Base-by-base conservation (phyloP, 2,113 vertebrate genomes). In the Cololabis saira region DNA sequence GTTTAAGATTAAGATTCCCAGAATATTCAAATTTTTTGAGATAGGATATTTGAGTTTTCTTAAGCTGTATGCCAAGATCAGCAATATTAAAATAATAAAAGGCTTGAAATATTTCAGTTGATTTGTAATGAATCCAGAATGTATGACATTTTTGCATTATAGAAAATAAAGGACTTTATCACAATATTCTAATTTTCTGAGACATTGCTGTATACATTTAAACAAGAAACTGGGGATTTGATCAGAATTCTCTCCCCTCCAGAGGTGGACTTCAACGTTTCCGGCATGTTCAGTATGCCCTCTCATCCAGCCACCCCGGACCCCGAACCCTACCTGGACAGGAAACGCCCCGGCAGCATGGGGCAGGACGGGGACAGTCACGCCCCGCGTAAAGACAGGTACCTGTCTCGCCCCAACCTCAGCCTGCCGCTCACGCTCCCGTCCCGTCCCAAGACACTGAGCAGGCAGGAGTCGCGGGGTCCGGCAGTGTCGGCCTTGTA, bases 251-350 rank as follows among this genome's bases (percentile, higher is more conserved):
- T 50, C 21, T 49, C 13, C 5, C 12, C 85, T 48, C 12, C 92
- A 99, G 97, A 99, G 2, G 85, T 98, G 78, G 97, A 99, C 61
- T 99, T 99, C 90, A 98, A 99, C 0, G 96, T 98, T n/a, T 98
- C 97, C 0, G 97, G 95, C 76, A 95, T 95, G 2, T 99, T 99
- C 12, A 93, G 94, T 41, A 73, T 94, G 83, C 92, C 95, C 64
- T 86, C 93, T 1, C 93, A 93, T 67, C 91, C 95, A 5, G 72
- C 92, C 1, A 88, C 88, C 56, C 77, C 87, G 1, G 92, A 93
- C 48, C 89, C 77, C 2, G 98, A 98, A 9, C 90, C 87, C 1
- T 80, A 91, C 48, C 90, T 95, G 77, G 97, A 99, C 18, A 92
- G 94, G 86, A 97, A 95, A 81, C 95, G 97, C 42, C 96, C 96